Conservation (phyloP, 1,140 invertebrate species). For the Tenebrio molitor region DNA sequence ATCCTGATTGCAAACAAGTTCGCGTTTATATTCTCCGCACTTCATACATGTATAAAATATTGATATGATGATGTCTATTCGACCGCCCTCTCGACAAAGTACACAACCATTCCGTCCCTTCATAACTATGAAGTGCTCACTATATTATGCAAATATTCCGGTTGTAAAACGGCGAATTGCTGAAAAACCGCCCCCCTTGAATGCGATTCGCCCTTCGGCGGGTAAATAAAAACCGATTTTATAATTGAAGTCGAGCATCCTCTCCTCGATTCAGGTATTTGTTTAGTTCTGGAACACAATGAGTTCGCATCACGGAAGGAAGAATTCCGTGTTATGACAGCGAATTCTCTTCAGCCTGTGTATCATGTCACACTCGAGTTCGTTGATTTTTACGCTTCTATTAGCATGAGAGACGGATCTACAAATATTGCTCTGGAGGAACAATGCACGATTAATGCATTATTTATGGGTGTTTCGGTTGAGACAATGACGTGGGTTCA, state of each 20-base stretch:
- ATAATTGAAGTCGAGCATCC: slow-evolving; percentile 9
- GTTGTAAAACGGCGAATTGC: slow-evolving; percentile 17
- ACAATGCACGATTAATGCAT: slow-evolving; percentile 18
- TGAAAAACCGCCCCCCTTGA: slow-evolving; percentile 13
- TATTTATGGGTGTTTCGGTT: slow-evolving; percentile 1
- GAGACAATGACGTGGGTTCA: neutral
- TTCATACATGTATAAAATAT: slow-evolving; percentile 39
- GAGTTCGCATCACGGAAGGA: slow-evolving; percentile 24
- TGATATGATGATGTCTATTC: slow-evolving; percentile 37
- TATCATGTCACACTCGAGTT: slow-evolving; percentile 19
- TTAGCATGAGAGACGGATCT: slow-evolving; percentile 15
- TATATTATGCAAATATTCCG: slow-evolving; percentile 8
- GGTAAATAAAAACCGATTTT: slow-evolving; percentile 25
- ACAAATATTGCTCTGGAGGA: slow-evolving; percentile 11
- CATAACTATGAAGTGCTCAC: slow-evolving; percentile 16
- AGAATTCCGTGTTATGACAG: slow-evolving; percentile 16
- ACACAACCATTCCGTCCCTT: slow-evolving; percentile 14
- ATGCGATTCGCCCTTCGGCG: slow-evolving; percentile 7
- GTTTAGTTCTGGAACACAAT: slow-evolving; percentile 9
- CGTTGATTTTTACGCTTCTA: slow-evolving; percentile 35
- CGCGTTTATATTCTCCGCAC: slow-evolving; percentile 33
- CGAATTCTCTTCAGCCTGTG: neutral
- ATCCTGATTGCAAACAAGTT: slow-evolving; percentile 30
- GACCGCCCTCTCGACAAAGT: slow-evolving; percentile 17
- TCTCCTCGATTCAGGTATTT: slow-evolving; percentile 25